Conservation (phyloP, 2,888 invertebrate species). For the Hanleya hanleyi region DNA sequence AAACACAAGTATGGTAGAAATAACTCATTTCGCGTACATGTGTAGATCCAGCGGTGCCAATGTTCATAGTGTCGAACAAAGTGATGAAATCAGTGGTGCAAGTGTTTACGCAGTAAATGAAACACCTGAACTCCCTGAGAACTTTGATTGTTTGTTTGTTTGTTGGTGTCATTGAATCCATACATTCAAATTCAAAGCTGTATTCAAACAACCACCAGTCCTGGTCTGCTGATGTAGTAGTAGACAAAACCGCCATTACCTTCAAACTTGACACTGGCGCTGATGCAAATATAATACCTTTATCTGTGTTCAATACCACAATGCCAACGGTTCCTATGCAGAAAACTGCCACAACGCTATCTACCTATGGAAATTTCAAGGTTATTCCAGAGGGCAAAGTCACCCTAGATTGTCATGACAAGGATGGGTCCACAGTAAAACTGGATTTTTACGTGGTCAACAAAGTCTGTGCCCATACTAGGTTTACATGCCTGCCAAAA, state of each 20-base stretch:
- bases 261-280: constrained; percentile 35
- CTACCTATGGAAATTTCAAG: not conserved
- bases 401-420: not conserved
- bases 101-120: too few species aligned
- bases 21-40: too few species aligned
- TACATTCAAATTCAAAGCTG: too few species aligned
- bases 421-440: not conserved
- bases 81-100: too few species aligned
- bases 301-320: not conserved
- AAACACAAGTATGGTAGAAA: too few species aligned
- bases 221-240: constrained; percentile 17
- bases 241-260: constrained; percentile 14
- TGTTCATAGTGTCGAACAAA: too few species aligned
- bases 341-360: not conserved
- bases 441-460: not conserved
- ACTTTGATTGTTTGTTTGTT: too few species aligned
- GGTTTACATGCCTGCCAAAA: not conserved
- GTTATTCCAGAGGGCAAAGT: not conserved
- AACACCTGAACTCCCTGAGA: too few species aligned
- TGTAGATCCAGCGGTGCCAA: too few species aligned
- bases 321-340: not conserved
- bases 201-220: too few species aligned
- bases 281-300: constrained; percentile 29
- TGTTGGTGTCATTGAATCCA: too few species aligned
- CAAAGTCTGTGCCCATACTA: not conserved